Evolutionary conservation across 2,888 invertebrate species (phyloP), one percentile per base, ranked within the genome.

Genomic region (Platycheirus albimanus): DNA sequence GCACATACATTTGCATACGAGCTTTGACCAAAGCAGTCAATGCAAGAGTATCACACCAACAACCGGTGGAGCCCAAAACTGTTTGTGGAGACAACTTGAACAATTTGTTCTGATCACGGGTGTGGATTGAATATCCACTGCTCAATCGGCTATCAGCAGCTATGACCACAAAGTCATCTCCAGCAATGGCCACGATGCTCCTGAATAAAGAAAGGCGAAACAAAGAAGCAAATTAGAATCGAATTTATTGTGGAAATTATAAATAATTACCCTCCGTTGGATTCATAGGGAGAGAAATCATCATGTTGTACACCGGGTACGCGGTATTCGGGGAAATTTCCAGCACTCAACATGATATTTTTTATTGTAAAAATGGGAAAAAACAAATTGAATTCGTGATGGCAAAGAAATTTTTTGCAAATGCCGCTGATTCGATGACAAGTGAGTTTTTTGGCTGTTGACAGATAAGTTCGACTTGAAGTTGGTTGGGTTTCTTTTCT

Each of bases 21-120:
- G 97, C 96, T 85, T 94, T 93, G 30, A 99, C 90, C 84, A 97
- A 92, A 85, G 96, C 94, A 8, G 97, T 97, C 54, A 99, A 92
- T 0, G 99, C 97, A 15, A 99, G 92, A 3, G 97, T 96, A 91
- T 99, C 99, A 88, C 99, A 98, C 97, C 99, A 99, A 91, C 99
- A 99, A 17, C 99, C 99, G 19, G 97, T 95, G 70, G 97, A 97
- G 0, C 97, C 98, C n/a, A 99, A 92, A 38, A 99, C 95, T 0
- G 98, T 98, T 56, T 93, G 94, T 0, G 94, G 92, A 0, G 97
- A 96, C 86, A 99, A 91, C 85, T 93, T 92, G 88, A 97, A 97
- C 8, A 98, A 91, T 90, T 99, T 99, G 85, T 96, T 95, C 89
- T 97, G 96, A 71, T 97, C 94, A 41, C 98, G 93, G 0, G 97